phyloP scores from a whole-genome alignment of 2,113 vertebrate genomes.

The Amphilophus citrinellus region DNA sequence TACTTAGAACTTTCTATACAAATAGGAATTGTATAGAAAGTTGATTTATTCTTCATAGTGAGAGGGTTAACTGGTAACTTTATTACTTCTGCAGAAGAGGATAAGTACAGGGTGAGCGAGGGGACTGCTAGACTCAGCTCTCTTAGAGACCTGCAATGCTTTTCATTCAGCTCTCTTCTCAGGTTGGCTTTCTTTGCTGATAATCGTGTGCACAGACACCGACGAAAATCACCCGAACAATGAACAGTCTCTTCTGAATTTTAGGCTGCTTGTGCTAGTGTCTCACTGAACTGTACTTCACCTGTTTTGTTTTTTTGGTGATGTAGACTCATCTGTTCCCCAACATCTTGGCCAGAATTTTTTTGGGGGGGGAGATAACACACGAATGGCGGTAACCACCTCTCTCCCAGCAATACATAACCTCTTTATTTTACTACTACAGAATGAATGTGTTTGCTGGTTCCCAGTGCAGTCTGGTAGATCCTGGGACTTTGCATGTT shows the following conservation, averaged over 20 bases:
- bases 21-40: background rate
- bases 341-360: constrained; percentile 25
- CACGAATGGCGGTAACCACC: constrained; percentile 36
- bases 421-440: constrained; percentile 33
- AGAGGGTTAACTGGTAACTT: background rate
- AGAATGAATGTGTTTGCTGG: constrained; percentile 30
- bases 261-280: background rate
- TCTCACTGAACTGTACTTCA: constrained; percentile 23
- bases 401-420: constrained; percentile 46
- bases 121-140: constrained; percentile 67
- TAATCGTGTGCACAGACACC: background rate
- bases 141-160: constrained; percentile 29
- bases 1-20: background rate
- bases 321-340: constrained; percentile 33
- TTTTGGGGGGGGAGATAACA: background rate
- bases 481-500: constrained; percentile 51
- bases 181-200: constrained; percentile 36
- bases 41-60: constrained; percentile 17
- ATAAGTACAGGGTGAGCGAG: constrained; percentile 25
- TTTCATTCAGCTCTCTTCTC: constrained; percentile 35
- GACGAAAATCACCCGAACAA: background rate
- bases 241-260: background rate
- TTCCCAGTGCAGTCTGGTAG: constrained; percentile 35
- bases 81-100: background rate
- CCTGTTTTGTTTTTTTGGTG: constrained; percentile 33